A percentile compares a stretch with the other conserved stretches of the same genome.
Conservation (phyloP, 2,113 vertebrate genomes). For the Muscicapa adusta region DNA sequence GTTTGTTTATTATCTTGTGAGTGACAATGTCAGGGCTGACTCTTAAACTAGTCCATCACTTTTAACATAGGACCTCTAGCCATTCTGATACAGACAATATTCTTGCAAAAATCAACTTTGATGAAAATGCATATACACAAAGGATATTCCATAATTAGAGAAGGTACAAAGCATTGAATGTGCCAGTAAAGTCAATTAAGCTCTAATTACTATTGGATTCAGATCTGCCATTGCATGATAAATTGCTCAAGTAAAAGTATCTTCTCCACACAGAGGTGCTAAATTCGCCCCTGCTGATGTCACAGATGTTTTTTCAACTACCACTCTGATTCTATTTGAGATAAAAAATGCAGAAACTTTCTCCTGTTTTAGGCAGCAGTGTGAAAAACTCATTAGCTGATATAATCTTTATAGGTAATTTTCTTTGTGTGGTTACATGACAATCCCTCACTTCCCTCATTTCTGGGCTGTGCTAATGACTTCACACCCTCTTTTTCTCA, state of each 20-base stretch:
- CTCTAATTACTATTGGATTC: constrained; percentile 74
- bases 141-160: constrained; percentile 35
- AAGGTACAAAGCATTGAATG: constrained; percentile 34
- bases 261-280: constrained; percentile 39
- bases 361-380: not conserved
- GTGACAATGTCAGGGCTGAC: not conserved
- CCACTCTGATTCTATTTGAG: constrained; percentile 20
- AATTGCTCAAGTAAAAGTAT: constrained; percentile 45
- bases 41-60: constrained; percentile 17
- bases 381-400: constrained; percentile 44
- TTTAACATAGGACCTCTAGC: not conserved
- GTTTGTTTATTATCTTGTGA: constrained; percentile 29
- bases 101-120: constrained; percentile 4
- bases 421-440: not conserved
- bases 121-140: constrained; percentile 31
- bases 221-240: constrained; percentile 35
- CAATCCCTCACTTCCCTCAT: not conserved
- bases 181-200: constrained; percentile 73
- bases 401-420: not conserved
- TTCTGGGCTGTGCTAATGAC: not conserved
- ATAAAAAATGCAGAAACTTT: constrained; percentile 30
- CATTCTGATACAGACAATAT: not conserved
- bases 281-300: constrained; percentile 30
- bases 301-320: constrained; percentile 60
- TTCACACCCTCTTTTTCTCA: not conserved